phyloP scores from a whole-genome alignment of 2,888 invertebrate species.

The Pantelozetes paolii region DNA sequence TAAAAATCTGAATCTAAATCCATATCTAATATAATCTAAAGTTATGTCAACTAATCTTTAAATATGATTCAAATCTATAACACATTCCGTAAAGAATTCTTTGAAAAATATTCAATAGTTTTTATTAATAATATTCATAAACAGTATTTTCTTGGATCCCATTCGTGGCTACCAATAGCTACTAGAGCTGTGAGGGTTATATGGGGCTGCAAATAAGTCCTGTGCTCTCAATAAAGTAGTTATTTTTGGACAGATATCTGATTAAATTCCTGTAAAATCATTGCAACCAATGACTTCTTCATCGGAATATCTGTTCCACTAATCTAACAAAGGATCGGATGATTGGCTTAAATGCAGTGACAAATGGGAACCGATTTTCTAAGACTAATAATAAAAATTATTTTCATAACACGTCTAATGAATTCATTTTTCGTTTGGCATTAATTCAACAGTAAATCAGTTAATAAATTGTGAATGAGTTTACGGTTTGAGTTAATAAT shows the following conservation, averaged over 20 bases:
- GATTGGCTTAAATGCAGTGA: no score
- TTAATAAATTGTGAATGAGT: not conserved
- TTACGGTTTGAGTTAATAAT: not conserved
- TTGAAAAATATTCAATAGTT: not conserved
- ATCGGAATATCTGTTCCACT: no score
- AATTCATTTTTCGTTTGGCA: not conserved
- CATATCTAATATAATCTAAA: not conserved
- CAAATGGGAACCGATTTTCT: not conserved
- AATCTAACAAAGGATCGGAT: no score
- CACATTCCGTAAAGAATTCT: not conserved
- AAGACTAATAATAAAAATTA: not conserved
- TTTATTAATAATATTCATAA: not conserved
- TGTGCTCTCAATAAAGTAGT: no score
- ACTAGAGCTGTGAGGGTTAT: no score
- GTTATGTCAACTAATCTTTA: not conserved
- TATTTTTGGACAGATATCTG: no score
- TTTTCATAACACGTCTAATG: not conserved
- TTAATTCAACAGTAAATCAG: not conserved
- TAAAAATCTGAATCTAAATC: not conserved
- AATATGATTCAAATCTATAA: not conserved
- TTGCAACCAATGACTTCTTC: no score
- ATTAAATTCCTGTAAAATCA: no score
- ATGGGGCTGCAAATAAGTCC: no score
- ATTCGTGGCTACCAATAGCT: no score
- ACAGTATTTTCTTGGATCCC: not conserved